A percentile compares a stretch with the other conserved stretches of the same genome.
These are phyloP conservation scores for Nomada hirtipes DNA, from an alignment of 2,888 invertebrate genomes.

Conservation along the genomic window DNA sequence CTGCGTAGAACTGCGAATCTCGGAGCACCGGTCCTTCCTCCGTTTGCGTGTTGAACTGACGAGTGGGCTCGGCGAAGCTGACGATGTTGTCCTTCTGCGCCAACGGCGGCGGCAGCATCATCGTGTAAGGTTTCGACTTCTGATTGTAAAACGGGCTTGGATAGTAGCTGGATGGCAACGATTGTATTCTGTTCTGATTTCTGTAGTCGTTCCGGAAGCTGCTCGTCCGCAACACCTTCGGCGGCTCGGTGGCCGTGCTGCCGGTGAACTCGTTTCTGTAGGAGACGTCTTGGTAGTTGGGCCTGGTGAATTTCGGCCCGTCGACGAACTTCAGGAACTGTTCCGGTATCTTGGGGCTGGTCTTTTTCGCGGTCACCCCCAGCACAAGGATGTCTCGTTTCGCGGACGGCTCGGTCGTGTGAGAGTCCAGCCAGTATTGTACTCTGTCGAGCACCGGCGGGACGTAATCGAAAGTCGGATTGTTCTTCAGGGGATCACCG, in stretches of 20 bases:
- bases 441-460: slow-evolving; percentile 92
- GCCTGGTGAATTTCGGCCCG: slow-evolving; percentile 83
- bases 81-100: slow-evolving; percentile 78
- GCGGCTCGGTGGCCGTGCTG: slow-evolving; percentile 78
- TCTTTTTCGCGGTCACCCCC: slow-evolving; percentile 89
- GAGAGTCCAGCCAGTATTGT: slow-evolving; percentile 92
- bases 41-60: slow-evolving; percentile 73
- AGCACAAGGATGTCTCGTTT: slow-evolving; percentile 90
- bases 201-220: slow-evolving; percentile 74
- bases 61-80: slow-evolving; percentile 51
- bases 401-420: slow-evolving; percentile 86
- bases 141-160: slow-evolving; percentile 73
- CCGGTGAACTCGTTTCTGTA: slow-evolving; percentile 76
- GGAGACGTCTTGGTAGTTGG: slow-evolving; percentile 73
- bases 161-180: slow-evolving; percentile 75
- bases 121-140: slow-evolving; percentile 87
- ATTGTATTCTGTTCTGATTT: slow-evolving; percentile 72
- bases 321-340: slow-evolving; percentile 85
- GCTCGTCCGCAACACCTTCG: slow-evolving; percentile 83
- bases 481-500: slow-evolving; percentile 92
- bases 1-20: slow-evolving; percentile 64
- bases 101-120: slow-evolving; percentile 89
- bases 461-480: slow-evolving; percentile 94
- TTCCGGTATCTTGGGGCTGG: slow-evolving; percentile 85
- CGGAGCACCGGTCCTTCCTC: slow-evolving; percentile 77